Evolutionary conservation across 30 jellyfish, hydroid and myxozoan species (phyloP), one percentile per base, ranked within the genome.

Genomic region (Aurelia coerulea): DNA sequence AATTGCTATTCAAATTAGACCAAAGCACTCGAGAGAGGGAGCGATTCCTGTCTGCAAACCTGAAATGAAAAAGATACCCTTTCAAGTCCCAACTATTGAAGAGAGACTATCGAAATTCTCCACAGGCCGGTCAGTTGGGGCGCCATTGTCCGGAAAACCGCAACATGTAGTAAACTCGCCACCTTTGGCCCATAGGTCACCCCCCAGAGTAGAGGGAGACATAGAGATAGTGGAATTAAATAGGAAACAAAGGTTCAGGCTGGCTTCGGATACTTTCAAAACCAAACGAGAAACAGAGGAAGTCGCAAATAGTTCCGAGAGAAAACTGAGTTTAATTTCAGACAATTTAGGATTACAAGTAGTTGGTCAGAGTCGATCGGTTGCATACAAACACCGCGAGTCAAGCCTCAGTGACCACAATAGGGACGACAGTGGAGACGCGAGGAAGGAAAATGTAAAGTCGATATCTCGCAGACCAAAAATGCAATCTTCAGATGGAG

Each of bases 351-450:
- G 88, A 79, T 79, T 79, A 79, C 80, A 18, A 71, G 72, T 42
- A 53, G 77, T 66, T 65, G 79, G 81, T 34, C 93, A 84, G 46
- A 67, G 80, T 74, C 87, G 87, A 77, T 65, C 85, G 51, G 93
- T 34, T 84, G 76, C 56, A 84, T 74, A 59, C 88, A 84, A 72
- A 73, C 73, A 77, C 93, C 93, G 75, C 93, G 93, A 73, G 84
- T 54, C 85, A 73, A 84, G 85, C 76, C 88, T 51, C 69, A 84
- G 31, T 84, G 93, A 84, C 93, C 93, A 84, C 93, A 84, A 49
- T 33, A 84, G 75, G 78, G 88, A 74, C 74, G 88, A 73, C 32
- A 73, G 84, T 81, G n/a, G 74, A 34, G 79, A 73, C 65, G 62
- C 68, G 77, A 65, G 72, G 12, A 65, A 58, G 19, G 88, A 69